Evolutionary conservation across 2,797 vertebrate genomes (phyloP).

Genomic region (Picus viridis): DNA sequence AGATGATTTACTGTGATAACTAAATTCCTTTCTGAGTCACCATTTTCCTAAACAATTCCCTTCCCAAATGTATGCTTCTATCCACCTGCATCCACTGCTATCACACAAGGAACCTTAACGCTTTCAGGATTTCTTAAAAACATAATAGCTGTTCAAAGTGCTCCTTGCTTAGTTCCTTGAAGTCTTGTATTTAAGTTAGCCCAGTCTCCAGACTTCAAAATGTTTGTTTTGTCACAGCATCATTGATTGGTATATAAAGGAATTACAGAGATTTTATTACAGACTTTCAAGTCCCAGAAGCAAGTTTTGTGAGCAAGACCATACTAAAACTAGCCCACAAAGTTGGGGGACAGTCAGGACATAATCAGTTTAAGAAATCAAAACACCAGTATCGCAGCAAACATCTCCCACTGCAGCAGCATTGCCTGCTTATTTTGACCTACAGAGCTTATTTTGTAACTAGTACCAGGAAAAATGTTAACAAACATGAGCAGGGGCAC

Average conservation of each 20-base stretch:
- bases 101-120: not conserved
- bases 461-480: not conserved
- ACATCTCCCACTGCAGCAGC: not conserved
- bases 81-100: not conserved
- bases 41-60: not conserved
- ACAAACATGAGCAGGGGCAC: not conserved
- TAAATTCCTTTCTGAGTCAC: not conserved
- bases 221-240: not conserved
- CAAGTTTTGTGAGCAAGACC: not conserved
- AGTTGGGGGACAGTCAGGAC: not conserved
- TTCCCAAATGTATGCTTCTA: not conserved
- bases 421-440: not conserved
- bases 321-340: not conserved
- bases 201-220: not conserved
- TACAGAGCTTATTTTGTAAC: not conserved
- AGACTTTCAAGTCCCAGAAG: not conserved
- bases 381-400: not conserved
- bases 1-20: not conserved
- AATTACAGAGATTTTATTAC: not conserved
- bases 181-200: not conserved
- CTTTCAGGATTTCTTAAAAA: not conserved
- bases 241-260: not conserved
- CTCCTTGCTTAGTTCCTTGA: not conserved
- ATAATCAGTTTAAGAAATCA: not conserved
- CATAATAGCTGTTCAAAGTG: not conserved